Evolutionary conservation across 1,140 invertebrate genomes (phyloP).

Genomic region (Camponotus vicinus): DNA sequence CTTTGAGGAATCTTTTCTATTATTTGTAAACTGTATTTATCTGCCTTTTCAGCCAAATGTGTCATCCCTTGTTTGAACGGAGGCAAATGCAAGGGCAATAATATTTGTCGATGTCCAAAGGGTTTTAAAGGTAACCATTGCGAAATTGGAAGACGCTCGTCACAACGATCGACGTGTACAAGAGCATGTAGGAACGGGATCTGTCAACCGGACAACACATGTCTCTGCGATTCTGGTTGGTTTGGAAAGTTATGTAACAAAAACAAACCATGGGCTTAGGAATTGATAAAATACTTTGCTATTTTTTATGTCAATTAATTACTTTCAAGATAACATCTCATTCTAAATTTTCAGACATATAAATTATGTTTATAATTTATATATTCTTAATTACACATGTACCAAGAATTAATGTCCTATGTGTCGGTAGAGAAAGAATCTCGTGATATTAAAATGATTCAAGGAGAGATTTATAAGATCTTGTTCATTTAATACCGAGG

Average conservation of each 20-base stretch:
- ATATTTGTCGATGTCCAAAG: constrained; percentile 93
- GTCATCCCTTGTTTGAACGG: constrained; percentile 95
- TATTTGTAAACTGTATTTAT: not conserved
- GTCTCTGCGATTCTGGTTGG: constrained; percentile 91
- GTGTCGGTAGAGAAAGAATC: constrained; percentile 25
- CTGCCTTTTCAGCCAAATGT: constrained; percentile 91
- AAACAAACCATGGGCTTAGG: constrained; percentile 86
- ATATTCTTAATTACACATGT: not conserved
- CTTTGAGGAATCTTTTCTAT: constrained; percentile 7
- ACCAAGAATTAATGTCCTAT: constrained; percentile 10
- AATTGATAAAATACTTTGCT: not conserved
- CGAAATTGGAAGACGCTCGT: constrained; percentile 91
- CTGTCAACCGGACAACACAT: constrained; percentile 90
- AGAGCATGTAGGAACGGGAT: constrained; percentile 91
- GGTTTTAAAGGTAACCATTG: constrained; percentile 94
- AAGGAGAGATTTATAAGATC: not conserved
- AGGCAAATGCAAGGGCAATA: constrained; percentile 94
- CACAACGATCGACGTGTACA: constrained; percentile 90
- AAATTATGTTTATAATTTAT: constrained; percentile 1
- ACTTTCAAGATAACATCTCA: not conserved
- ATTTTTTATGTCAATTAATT: not conserved
- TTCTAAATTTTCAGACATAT: not conserved
- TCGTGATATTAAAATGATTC: constrained; percentile 4
- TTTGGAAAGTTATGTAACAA: constrained; percentile 90
- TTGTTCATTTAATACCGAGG: not conserved